These are phyloP conservation scores for Synanceia verrucosa DNA, from an alignment of 2,797 vertebrate genomes.

Conservation along the genomic window DNA sequence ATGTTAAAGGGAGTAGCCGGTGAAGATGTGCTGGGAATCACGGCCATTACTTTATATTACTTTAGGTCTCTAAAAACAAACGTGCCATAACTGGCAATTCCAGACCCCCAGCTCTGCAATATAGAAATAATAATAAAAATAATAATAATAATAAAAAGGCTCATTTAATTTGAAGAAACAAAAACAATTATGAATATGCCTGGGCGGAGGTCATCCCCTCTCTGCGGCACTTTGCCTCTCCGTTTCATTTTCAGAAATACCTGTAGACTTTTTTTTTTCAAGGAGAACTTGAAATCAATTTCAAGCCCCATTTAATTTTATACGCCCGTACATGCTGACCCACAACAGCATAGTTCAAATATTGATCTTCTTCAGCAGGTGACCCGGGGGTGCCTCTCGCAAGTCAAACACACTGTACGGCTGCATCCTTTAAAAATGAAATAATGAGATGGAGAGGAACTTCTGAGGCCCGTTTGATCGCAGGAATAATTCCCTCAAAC, in stretches of 20 bases:
- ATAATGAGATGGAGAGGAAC: constrained; percentile 23
- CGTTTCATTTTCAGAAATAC: constrained; percentile 56
- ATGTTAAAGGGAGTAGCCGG: constrained; percentile 44
- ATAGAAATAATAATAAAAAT: constrained; percentile 60
- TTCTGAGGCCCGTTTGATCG: constrained; percentile 2
- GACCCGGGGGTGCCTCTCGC: constrained; percentile 62
- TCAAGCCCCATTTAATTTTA: constrained; percentile 83
- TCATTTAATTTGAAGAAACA: constrained; percentile 73
- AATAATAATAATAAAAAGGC: constrained; percentile 63
- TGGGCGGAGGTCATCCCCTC: constrained; percentile 59
- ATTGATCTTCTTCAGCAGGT: constrained; percentile 70
- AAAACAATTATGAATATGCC: constrained; percentile 64
- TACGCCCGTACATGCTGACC: constrained; percentile 70
- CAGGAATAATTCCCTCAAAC: constrained; percentile 31
- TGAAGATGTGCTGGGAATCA: constrained; percentile 39
- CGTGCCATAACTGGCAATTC: constrained; percentile 45
- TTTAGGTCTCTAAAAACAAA: constrained; percentile 52
- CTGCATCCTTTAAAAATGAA: constrained; percentile 38
- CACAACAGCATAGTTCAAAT: constrained; percentile 72
- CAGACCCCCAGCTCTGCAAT: constrained; percentile 39
- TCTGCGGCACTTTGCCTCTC: constrained; percentile 28
- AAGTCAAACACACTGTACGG: constrained; percentile 51
- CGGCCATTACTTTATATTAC: constrained; percentile 51
- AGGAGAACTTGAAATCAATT: constrained; percentile 80
- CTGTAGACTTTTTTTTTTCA: constrained; percentile 65